phyloP scores from a whole-genome alignment of 2,113 vertebrate species.

The Sebastes fasciatus region DNA sequence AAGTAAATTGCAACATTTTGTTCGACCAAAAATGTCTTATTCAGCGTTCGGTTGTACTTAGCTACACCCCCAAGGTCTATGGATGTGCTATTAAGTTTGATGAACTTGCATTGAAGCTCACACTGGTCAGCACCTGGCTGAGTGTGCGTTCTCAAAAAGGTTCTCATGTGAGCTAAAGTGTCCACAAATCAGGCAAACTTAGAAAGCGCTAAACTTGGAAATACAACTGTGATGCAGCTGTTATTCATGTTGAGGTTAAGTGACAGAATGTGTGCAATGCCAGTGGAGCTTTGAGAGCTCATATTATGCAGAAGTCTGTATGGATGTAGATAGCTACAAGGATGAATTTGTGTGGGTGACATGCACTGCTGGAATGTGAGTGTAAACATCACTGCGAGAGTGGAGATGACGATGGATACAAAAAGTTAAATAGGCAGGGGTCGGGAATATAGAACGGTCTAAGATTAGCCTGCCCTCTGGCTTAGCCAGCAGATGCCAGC shows the following conservation, averaged over 20 bases:
- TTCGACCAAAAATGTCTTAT: too few species aligned
- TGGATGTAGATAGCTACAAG: constrained; percentile 31
- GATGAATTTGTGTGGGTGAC: constrained; percentile 39
- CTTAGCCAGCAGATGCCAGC: constrained; percentile 70
- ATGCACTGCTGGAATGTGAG: constrained; percentile 52
- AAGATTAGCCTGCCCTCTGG: constrained; percentile 80
- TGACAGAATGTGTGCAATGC: constrained; percentile 28
- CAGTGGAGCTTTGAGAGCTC: not conserved
- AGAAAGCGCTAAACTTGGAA: constrained; percentile 42
- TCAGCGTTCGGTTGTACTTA: too few species aligned
- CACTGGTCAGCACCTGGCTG: not conserved
- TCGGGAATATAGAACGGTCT: constrained; percentile 67
- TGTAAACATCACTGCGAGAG: constrained; percentile 63
- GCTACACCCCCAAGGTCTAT: too few species aligned
- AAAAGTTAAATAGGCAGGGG: constrained; percentile 55
- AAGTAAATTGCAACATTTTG: too few species aligned
- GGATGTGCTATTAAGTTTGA: not conserved
- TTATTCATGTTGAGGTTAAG: constrained; percentile 53
- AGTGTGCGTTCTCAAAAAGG: constrained; percentile 3
- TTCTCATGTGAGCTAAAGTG: not conserved
- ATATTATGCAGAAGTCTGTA: constrained; percentile 7
- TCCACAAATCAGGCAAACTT: constrained; percentile 26
- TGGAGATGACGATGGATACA: constrained; percentile 38
- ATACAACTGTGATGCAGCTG: constrained; percentile 56
- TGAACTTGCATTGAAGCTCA: constrained; percentile 1